Percentiles rank a stretch among this genome's conserved stretches.
These are phyloP conservation scores for Arctia plantaginis DNA, from an alignment of 2,888 invertebrate species.

Conservation along the genomic window DNA sequence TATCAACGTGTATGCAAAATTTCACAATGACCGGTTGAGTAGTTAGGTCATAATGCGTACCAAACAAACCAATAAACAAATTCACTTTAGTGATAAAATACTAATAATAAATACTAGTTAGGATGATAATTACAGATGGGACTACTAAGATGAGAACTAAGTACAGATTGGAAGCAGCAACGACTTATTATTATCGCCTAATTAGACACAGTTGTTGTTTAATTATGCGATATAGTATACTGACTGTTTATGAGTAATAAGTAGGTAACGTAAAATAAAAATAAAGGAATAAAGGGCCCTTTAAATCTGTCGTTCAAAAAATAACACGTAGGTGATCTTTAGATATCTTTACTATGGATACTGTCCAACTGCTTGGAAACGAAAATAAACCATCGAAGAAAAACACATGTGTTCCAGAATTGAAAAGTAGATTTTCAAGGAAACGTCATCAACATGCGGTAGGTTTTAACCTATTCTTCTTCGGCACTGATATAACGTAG, in stretches of 20 bases:
- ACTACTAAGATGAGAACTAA: no score
- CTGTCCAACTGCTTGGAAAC: constrained; percentile 16
- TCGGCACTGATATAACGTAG: constrained; percentile 57
- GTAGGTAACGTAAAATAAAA: background rate
- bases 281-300: background rate
- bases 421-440: constrained; percentile 47
- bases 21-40: no score
- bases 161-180: background rate
- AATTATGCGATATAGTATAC: background rate
- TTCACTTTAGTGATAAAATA: background rate
- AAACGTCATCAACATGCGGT: constrained; percentile 55
- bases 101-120: no score
- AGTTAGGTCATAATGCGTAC: background rate
- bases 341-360: constrained; percentile 9
- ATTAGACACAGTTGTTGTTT: background rate
- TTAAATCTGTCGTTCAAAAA: background rate
- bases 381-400: constrained; percentile 42
- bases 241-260: background rate
- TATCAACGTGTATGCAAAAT: no score
- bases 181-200: background rate
- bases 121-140: background rate
- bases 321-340: background rate
- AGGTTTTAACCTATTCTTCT: constrained; percentile 65
- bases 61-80: background rate
- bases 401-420: constrained; percentile 41